A percentile compares a stretch with the other conserved stretches of the same genome.
These are phyloP conservation scores for Selene dorsalis DNA, from an alignment of 2,797 vertebrate genomes.

Conservation along the genomic window DNA sequence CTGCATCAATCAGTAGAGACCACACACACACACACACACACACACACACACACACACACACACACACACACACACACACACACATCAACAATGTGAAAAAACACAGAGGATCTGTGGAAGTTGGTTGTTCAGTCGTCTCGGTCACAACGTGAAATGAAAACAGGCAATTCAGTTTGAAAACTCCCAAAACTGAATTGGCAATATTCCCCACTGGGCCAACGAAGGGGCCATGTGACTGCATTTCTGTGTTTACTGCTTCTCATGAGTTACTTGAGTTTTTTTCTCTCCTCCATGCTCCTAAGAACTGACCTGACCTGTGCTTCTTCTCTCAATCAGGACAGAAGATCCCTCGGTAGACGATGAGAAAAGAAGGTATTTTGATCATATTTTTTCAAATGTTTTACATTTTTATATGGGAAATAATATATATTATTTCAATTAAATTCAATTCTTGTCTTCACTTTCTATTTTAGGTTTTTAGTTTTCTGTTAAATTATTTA, in stretches of 20 bases:
- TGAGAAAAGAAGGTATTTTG: slow-evolving; percentile 91
- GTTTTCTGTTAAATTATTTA: no score
- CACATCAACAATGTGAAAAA: no score
- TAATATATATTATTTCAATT: no score
- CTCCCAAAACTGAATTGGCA: slow-evolving; percentile 4
- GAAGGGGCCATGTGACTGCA: slow-evolving; percentile 5
- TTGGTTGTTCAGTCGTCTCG: not conserved
- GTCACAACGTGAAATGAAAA: no score
- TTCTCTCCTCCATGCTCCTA: slow-evolving; percentile 5
- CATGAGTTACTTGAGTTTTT: not conserved
- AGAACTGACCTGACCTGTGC: slow-evolving; percentile 62
- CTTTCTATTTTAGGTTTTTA: no score
- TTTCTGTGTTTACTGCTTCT: not conserved
- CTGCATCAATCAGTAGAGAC: no score
- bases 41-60: no score
- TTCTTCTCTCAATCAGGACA: slow-evolving; percentile 85
- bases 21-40: no score
- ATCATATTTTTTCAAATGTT: not conserved
- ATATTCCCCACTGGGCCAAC: slow-evolving; percentile 13
- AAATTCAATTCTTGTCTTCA: no score
- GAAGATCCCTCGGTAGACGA: slow-evolving; percentile 91
- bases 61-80: no score
- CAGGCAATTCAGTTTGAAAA: slow-evolving; percentile 3
- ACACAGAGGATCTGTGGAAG: slow-evolving; percentile 7
- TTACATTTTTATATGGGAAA: not conserved